A percentile compares a stretch with the other conserved stretches of the same genome.
These are phyloP conservation scores for Chaetorhynchus papuensis DNA, from an alignment of 2,113 vertebrate species.

Conservation along the genomic window DNA sequence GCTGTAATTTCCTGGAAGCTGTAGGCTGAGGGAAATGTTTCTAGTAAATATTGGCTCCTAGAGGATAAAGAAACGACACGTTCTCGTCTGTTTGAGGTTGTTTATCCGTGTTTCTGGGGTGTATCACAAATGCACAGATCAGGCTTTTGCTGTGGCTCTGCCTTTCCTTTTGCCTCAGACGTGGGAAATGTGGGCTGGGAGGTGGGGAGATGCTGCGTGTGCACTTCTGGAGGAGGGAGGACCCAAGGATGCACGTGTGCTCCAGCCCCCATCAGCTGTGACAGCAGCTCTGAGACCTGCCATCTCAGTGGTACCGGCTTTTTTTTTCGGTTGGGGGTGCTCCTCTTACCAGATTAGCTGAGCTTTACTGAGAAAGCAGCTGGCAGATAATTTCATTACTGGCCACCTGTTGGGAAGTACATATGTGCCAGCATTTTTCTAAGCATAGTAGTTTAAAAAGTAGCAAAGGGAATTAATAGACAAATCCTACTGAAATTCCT, in stretches of 20 bases:
- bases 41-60: neutral
- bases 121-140: neutral
- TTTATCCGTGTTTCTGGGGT: neutral
- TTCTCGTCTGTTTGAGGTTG: neutral
- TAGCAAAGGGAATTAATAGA: conserved; percentile 28
- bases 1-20: neutral
- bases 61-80: neutral
- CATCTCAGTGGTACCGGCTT: neutral
- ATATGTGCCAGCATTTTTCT: neutral
- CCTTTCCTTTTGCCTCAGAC: neutral
- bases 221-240: neutral
- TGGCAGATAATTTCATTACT: conserved; percentile 34
- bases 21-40: neutral
- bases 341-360: neutral
- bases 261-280: neutral
- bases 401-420: conserved; percentile 11
- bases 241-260: neutral
- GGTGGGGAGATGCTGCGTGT: neutral
- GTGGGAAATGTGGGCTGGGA: neutral
- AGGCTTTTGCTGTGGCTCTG: neutral
- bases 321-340: neutral
- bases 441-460: conserved; percentile 1
- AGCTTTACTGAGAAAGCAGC: conserved; percentile 12
- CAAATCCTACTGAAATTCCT: conserved; percentile 39
- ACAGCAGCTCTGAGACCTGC: neutral